These are phyloP conservation scores for Protaetia brevitarsis DNA, from an alignment of 1,140 invertebrate genomes.

Conservation along the genomic window DNA sequence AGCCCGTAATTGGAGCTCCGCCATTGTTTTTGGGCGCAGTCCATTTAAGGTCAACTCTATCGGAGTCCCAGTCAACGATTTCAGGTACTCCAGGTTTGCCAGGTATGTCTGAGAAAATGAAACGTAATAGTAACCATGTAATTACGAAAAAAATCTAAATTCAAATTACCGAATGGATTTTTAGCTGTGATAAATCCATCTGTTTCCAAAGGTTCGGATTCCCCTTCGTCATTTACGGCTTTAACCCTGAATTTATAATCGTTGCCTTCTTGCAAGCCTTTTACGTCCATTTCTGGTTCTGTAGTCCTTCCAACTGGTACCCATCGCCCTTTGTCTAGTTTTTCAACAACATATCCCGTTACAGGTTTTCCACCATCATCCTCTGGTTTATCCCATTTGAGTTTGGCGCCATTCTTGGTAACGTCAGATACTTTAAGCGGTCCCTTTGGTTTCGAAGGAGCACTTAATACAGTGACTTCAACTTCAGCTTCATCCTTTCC, in stretches of 20 bases:
- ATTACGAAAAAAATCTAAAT: background rate
- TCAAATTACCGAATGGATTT: constrained; percentile 84
- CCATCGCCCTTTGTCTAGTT: constrained; percentile 93
- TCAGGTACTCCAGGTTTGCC: constrained; percentile 86
- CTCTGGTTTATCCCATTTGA: constrained; percentile 96
- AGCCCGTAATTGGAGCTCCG: constrained; percentile 92
- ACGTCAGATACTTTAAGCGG: constrained; percentile 91
- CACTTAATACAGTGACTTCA: constrained; percentile 84
- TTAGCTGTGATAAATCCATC: constrained; percentile 83
- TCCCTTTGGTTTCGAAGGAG: constrained; percentile 81
- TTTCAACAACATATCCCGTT: constrained; percentile 96
- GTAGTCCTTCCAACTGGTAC: constrained; percentile 84
- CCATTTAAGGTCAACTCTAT: constrained; percentile 92
- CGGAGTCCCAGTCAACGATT: constrained; percentile 90
- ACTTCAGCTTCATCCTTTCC: constrained; percentile 92
- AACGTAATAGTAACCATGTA: constrained; percentile 46
- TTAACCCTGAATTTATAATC: constrained; percentile 96
- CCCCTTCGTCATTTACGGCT: constrained; percentile 97
- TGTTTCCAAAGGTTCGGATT: constrained; percentile 91
- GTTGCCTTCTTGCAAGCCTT: constrained; percentile 88
- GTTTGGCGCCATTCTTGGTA: constrained; percentile 85
- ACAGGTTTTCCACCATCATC: constrained; percentile 97
- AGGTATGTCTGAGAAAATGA: constrained; percentile 58
- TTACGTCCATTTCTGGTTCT: constrained; percentile 87
- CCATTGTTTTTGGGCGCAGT: constrained; percentile 83